Base-by-base conservation (phyloP, 2,113 vertebrate genomes). In the Bombycilla garrulus region DNA sequence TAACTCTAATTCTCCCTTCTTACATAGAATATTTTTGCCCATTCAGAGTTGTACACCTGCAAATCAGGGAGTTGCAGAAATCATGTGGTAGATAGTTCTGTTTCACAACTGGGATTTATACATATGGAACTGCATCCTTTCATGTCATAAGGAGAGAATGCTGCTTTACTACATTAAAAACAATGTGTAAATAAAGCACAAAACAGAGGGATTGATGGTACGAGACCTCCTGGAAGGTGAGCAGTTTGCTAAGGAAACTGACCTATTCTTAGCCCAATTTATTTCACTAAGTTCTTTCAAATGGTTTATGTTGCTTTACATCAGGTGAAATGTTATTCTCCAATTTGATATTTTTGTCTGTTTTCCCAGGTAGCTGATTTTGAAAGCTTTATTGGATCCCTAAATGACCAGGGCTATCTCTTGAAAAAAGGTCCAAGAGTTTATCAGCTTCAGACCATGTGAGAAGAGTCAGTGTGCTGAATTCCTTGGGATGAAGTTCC, bases 381-480 rank as follows among this genome's bases (percentile, higher is more conserved):
- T 82, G 99, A 99, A 97, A 98, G 98, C 81, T 99, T 99, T 79
- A 96, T 99, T 94, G 98, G 98, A 83, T 99, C 99, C 57, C 96
- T 99, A 44, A 99, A 99, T 88, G 99, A 99, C 87, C 99, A 99
- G 81, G 99, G 99, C 42, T 99, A 99, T 73, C 98, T 99, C 74
- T 92, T 99, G 96, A 99, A 99, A 96, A 99, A 99, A 97, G 99
- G 99, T 31, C 85, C 98, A 56, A 98, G 97, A 88, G 78, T 98
- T 53, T 99, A 99, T 90, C 99, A 99, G 93, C 98, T 99, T 79
- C 99, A 99, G 95, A 99, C 99, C 15, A 95, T 98, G 89, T 99
- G 95, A 99, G 62, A 47, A 73, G 47, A 81, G 45, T 29, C 29
- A 19, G 78, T 44, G 33, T 50, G 88, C 6, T 20, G 28, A 64